Percentiles rank a stretch among this genome's conserved stretches.
Evolutionary conservation across 92 coral and sea anemone genomes (phyloP).

Genomic region (Palythoa caribaeorum): DNA sequence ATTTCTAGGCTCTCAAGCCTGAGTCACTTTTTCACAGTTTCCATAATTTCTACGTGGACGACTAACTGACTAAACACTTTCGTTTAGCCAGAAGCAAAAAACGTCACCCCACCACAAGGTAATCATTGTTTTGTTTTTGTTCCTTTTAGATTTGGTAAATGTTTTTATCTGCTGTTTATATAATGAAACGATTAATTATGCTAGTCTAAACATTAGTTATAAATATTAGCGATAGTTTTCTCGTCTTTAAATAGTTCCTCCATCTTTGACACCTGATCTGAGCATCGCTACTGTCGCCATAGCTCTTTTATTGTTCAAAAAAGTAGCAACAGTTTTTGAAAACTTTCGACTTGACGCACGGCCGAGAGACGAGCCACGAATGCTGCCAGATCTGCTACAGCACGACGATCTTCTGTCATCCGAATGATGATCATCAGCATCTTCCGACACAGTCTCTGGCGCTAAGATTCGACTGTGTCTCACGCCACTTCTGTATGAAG

Average conservation of each 20-base stretch:
- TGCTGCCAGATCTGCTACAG: slow-evolving; percentile 65
- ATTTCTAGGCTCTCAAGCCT: too few relatives aligned
- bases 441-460: slow-evolving; percentile 53
- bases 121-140: too few relatives aligned
- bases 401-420: slow-evolving; percentile 78
- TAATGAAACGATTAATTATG: too few relatives aligned
- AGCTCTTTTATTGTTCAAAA: slow-evolving; percentile 56
- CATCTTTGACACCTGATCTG: slow-evolving; percentile 28
- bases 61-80: too few relatives aligned
- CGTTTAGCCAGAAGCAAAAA: too few relatives aligned
- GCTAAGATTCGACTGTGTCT: slow-evolving; percentile 47
- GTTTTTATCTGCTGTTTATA: too few relatives aligned
- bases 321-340: slow-evolving; percentile 70
- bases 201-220: too few relatives aligned
- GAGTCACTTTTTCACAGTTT: too few relatives aligned
- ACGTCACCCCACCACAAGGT: too few relatives aligned
- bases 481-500: slow-evolving; percentile 77
- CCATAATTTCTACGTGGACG: too few relatives aligned
- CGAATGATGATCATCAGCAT: slow-evolving; percentile 62
- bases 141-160: too few relatives aligned
- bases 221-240: not conserved
- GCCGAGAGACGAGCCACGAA: slow-evolving; percentile 34
- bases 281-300: slow-evolving; percentile 42
- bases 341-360: slow-evolving; percentile 52
- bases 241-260: slow-evolving; percentile 1